These are phyloP conservation scores for Siniperca undulata DNA, from an alignment of 2,797 vertebrate species.

Conservation along the genomic window DNA sequence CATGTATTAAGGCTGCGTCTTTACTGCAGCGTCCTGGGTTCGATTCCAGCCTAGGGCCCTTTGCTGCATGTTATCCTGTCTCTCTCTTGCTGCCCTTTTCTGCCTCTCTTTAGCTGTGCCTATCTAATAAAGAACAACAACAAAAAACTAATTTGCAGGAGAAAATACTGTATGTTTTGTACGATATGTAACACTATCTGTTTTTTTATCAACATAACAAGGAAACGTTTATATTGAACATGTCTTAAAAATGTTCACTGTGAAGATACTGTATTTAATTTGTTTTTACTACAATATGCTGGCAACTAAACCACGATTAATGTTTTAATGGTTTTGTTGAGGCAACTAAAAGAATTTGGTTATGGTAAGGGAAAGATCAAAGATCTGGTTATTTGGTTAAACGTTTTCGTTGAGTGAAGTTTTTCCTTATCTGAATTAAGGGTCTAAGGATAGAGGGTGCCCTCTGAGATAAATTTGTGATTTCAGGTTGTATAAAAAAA, in stretches of 20 bases:
- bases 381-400: neutral
- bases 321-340: neutral
- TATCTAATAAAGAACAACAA: too few species aligned
- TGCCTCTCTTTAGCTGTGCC: too few species aligned
- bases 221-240: neutral
- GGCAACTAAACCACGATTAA: neutral
- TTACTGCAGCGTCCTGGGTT: too few species aligned
- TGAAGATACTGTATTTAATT: neutral
- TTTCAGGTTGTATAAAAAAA: neutral
- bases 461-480: too few species aligned
- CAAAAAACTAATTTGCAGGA: neutral
- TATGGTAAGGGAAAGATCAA: neutral
- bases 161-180: neutral
- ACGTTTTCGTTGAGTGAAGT: neutral
- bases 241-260: neutral
- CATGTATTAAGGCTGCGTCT: too few species aligned
- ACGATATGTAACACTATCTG: neutral
- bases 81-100: too few species aligned
- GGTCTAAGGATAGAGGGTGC: neutral
- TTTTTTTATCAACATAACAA: neutral
- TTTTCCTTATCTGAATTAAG: neutral
- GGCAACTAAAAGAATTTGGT: neutral
- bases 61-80: too few species aligned
- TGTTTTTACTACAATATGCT: neutral
- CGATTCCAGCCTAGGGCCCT: too few species aligned